Evolutionary conservation across 2,113 vertebrate genomes (phyloP).

Genomic region (Platysteira castanea): DNA sequence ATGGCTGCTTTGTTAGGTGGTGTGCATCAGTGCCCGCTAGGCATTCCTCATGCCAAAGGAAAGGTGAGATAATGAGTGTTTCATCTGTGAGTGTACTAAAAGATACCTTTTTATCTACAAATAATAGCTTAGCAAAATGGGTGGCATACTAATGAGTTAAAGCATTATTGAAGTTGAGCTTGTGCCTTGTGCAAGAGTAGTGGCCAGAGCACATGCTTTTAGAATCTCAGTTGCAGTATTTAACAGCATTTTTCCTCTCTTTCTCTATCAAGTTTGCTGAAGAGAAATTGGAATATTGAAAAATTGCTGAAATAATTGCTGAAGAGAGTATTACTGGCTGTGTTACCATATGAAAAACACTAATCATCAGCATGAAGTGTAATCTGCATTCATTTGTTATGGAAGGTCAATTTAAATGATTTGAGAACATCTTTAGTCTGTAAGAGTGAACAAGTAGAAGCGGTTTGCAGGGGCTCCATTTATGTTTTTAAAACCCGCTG

Average conservation of each 20-base stretch:
- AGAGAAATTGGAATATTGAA: background rate
- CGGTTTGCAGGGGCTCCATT: background rate
- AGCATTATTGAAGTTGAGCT: background rate
- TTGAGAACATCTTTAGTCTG: background rate
- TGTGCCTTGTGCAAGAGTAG: background rate
- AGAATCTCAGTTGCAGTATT: background rate
- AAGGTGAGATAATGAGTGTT: slow-evolving; percentile 78
- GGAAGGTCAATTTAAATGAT: background rate
- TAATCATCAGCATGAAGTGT: background rate
- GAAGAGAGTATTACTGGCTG: background rate
- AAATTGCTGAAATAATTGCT: background rate
- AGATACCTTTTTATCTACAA: background rate
- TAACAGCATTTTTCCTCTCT: background rate
- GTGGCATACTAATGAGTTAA: background rate
- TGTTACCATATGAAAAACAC: background rate
- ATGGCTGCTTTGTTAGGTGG: slow-evolving; percentile 96
- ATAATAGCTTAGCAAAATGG: background rate
- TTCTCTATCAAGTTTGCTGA: background rate
- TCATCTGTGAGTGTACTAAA: background rate
- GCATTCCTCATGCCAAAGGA: slow-evolving; percentile 96
- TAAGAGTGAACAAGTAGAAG: background rate
- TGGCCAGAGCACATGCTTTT: background rate
- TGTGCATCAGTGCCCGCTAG: slow-evolving; percentile 94
- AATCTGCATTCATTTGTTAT: background rate
- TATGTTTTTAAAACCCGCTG: background rate